Evolutionary conservation across 2,888 invertebrate genomes (phyloP).

Genomic region (Agrochola litura): DNA sequence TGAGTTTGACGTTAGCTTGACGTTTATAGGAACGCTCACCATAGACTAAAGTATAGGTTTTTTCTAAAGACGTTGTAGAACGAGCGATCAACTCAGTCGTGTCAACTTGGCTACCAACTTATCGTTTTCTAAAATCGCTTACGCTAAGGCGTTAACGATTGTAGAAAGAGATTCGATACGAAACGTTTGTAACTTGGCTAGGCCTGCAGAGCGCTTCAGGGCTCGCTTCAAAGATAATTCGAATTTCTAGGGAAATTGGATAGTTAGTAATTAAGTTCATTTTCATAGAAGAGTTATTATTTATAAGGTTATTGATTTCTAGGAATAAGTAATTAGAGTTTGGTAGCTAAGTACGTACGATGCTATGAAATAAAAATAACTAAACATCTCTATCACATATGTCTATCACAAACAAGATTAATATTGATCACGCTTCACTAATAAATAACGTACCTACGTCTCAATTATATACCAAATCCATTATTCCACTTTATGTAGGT

Average conservation of each 20-base stretch:
- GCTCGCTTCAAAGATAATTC: conserved; percentile 39
- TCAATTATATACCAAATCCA: not conserved
- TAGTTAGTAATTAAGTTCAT: conserved; percentile 26
- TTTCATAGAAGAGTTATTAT: conserved; percentile 22
- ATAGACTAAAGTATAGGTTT: too few species aligned
- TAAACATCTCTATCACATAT: not conserved
- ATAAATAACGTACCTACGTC: not conserved
- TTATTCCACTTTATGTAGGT: conserved; percentile 10
- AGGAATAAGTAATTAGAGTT: not conserved
- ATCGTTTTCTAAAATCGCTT: too few species aligned
- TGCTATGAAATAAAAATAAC: not conserved
- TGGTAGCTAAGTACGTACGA: not conserved
- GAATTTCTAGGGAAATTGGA: conserved; percentile 26
- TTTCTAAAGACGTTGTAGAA: too few species aligned
- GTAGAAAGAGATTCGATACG: too few species aligned
- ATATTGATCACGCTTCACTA: conserved; percentile 3
- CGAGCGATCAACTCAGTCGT: too few species aligned
- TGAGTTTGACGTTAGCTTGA: too few species aligned
- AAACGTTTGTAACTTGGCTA: too few species aligned
- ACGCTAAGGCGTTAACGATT: too few species aligned
- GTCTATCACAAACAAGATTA: conserved; percentile 7
- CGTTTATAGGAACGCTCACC: too few species aligned
- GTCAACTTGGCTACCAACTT: too few species aligned
- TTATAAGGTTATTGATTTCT: conserved; percentile 8
- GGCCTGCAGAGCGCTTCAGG: conserved; percentile 8